phyloP scores from a whole-genome alignment of 2,797 vertebrate species.

The Luscinia luscinia region DNA sequence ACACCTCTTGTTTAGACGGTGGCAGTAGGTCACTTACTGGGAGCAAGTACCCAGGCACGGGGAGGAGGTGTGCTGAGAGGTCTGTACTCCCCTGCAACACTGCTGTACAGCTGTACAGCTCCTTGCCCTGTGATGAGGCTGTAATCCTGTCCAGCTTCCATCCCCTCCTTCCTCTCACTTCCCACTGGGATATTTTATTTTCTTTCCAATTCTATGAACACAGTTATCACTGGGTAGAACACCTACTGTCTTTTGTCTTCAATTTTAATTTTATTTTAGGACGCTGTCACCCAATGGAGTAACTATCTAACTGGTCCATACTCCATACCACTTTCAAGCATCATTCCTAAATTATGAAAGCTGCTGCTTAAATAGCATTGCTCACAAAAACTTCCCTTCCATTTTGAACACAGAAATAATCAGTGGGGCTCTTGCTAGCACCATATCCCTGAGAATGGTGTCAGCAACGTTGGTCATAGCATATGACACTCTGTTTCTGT shows the following conservation, averaged over 20 bases:
- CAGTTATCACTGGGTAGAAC: not conserved
- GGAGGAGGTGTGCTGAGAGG: not conserved
- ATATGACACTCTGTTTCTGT: not conserved
- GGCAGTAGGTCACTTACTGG: not conserved
- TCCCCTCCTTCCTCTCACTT: not conserved
- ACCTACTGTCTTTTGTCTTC: not conserved
- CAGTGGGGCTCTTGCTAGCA: not conserved
- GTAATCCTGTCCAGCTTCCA: not conserved
- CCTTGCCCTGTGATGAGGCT: not conserved
- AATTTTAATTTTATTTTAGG: not conserved
- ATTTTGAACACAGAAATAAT: slow-evolving; percentile 23
- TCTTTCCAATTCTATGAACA: not conserved
- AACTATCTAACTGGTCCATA: not conserved
- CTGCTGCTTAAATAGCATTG: not conserved
- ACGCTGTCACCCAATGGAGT: not conserved
- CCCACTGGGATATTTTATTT: not conserved
- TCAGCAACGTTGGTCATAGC: not conserved
- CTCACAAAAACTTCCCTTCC: not conserved
- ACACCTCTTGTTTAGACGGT: not conserved
- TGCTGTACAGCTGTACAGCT: not conserved
- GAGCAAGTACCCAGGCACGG: not conserved
- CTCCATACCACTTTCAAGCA: not conserved
- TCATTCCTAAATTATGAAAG: not conserved
- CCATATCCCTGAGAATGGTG: not conserved
- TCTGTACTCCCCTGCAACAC: not conserved